Evolutionary conservation across 2,113 vertebrate genomes (phyloP).

Genomic region (Brachirus orientalis): DNA sequence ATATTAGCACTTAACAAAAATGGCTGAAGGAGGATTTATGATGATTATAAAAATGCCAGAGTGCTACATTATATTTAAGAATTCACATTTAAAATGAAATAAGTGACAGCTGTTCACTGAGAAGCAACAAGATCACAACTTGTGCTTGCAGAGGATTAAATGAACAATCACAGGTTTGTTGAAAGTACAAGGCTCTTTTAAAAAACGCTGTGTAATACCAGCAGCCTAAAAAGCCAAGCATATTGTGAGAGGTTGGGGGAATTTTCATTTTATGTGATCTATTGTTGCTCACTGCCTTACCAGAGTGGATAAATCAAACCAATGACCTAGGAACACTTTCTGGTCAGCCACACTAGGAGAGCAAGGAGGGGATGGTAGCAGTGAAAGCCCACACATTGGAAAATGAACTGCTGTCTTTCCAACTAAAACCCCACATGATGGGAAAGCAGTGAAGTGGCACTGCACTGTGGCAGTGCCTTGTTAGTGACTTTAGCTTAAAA

Average conservation of each 20-base stretch:
- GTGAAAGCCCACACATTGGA: slow-evolving; percentile 52
- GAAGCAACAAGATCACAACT: neutral
- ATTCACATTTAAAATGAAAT: neutral
- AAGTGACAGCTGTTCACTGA: too few relatives aligned
- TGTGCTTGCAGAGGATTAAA: neutral
- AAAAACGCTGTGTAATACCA: slow-evolving; percentile 7
- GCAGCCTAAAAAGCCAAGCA: neutral
- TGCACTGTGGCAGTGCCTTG: slow-evolving; percentile 72
- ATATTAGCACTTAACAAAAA: slow-evolving; percentile 17
- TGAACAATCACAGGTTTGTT: neutral
- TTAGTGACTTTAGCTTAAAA: slow-evolving; percentile 75
- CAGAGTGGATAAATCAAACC: slow-evolving; percentile 62
- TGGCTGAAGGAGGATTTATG: neutral
- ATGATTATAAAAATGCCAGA: neutral
- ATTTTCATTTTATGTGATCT: slow-evolving; percentile 28
- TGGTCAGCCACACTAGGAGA: slow-evolving; percentile 52
- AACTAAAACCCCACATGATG: slow-evolving; percentile 69
- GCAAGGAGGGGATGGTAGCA: slow-evolving; percentile 17
- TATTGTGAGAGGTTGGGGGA: slow-evolving; percentile 2
- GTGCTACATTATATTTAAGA: neutral
- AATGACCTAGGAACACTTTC: slow-evolving; percentile 47
- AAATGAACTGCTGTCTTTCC: slow-evolving; percentile 74
- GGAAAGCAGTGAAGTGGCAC: slow-evolving; percentile 72
- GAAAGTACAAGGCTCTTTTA: neutral
- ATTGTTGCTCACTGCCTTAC: slow-evolving; percentile 40